Conservation (phyloP, 1,140 invertebrate species). For the Ylistrum balloti region DNA sequence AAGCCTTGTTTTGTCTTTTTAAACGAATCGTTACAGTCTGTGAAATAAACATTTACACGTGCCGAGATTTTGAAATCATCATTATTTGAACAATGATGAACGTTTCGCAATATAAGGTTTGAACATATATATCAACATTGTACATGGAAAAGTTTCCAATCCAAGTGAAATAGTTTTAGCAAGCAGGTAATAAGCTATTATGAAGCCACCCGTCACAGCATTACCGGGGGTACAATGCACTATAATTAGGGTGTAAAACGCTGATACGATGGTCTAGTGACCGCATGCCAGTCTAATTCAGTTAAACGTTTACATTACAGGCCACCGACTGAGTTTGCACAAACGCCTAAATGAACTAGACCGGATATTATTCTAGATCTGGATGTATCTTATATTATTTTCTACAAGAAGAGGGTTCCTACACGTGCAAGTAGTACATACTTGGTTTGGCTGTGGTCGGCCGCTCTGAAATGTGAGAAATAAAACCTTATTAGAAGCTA, state of each 20-base stretch:
- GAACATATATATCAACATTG: no score
- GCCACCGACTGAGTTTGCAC: not conserved
- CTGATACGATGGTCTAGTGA: not conserved
- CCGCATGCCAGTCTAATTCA: conserved; percentile 5
- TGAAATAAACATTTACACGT: no score
- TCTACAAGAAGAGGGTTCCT: not conserved
- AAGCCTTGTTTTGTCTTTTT: no score
- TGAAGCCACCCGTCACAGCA: not conserved
- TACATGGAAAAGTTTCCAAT: not conserved
- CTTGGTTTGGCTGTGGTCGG: conserved; percentile 18
- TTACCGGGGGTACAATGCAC: not conserved
- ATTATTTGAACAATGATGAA: no score
- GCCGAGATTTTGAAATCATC: no score
- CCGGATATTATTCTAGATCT: not conserved
- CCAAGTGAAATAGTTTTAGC: conserved; percentile 8
- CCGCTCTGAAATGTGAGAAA: conserved; percentile 23
- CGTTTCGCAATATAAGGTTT: no score
- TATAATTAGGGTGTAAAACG: not conserved
- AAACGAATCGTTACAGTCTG: no score
- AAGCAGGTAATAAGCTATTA: not conserved
- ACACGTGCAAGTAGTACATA: not conserved
- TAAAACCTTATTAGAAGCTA: not conserved
- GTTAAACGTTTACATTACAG: not conserved
- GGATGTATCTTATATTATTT: not conserved
- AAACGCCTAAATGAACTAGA: not conserved